A percentile compares a stretch with the other conserved stretches of the same genome.
Conservation (phyloP, 2,797 vertebrate genomes). For the Sternarchorhynchus goeldii region DNA sequence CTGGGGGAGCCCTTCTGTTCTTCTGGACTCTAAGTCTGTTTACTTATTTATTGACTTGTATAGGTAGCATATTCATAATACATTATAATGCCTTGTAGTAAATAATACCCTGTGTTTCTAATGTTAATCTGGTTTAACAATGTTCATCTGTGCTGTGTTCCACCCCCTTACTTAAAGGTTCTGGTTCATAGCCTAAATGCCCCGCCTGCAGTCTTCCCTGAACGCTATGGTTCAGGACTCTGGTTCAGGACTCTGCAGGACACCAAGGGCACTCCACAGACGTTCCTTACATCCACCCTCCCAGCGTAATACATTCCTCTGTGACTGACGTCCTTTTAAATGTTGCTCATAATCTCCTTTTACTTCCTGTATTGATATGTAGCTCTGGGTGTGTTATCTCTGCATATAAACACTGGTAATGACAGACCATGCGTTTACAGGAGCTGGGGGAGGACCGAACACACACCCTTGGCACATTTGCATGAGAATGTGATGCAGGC, state of each 20-base stretch:
- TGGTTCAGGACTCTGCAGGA: slow-evolving; percentile 22
- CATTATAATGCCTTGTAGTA: too few relatives aligned
- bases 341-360: slow-evolving; percentile 59
- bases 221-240: slow-evolving; percentile 34
- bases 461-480: slow-evolving; percentile 52
- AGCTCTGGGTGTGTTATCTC: slow-evolving; percentile 54
- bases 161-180: background rate
- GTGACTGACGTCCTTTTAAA: slow-evolving; percentile 63
- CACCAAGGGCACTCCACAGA: slow-evolving; percentile 55
- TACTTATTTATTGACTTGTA: too few relatives aligned
- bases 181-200: slow-evolving; percentile 6
- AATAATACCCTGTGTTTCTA: background rate
- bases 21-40: too few relatives aligned
- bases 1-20: too few relatives aligned
- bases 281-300: slow-evolving; percentile 52
- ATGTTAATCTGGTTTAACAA: background rate
- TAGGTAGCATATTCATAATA: too few relatives aligned
- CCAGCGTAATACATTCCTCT: slow-evolving; percentile 58
- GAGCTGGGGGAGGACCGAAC: slow-evolving; percentile 44
- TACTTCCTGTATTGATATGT: slow-evolving; percentile 53
- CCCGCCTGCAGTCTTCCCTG: slow-evolving; percentile 12
- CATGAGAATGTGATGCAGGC: slow-evolving; percentile 58
- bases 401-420: slow-evolving; percentile 60
- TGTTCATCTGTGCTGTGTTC: slow-evolving; percentile 17
- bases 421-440: slow-evolving; percentile 50